These are phyloP conservation scores for Drusus annulatus DNA, from an alignment of 1,140 invertebrate genomes.

Conservation along the genomic window DNA sequence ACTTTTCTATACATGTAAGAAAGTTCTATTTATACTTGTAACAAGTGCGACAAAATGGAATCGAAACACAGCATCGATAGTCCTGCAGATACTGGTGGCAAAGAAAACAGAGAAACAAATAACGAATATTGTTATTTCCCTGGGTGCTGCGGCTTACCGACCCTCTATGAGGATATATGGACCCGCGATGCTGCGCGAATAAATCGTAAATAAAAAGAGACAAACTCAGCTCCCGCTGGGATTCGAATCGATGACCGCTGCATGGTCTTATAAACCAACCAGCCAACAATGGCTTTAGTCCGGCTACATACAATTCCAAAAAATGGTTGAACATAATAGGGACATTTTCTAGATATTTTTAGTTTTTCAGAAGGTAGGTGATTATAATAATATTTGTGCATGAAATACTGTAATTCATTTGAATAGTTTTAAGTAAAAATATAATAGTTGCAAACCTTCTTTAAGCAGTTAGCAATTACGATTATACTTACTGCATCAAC, in stretches of 20 bases:
- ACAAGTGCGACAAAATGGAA: too few species aligned
- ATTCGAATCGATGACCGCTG: slow-evolving; percentile 54
- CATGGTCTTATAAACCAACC: slow-evolving; percentile 16
- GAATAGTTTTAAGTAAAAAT: too few species aligned
- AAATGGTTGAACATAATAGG: background rate
- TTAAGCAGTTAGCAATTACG: too few species aligned
- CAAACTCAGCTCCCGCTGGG: slow-evolving; percentile 47
- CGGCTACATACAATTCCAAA: slow-evolving; percentile 38
- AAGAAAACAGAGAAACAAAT: slow-evolving; percentile 27
- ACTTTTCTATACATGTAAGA: too few species aligned
- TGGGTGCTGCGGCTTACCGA: slow-evolving; percentile 47
- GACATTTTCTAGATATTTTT: too few species aligned
- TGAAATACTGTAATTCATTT: too few species aligned
- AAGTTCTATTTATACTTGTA: too few species aligned
- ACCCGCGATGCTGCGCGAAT: slow-evolving; percentile 44
- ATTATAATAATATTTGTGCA: too few species aligned
- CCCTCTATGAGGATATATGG: slow-evolving; percentile 54
- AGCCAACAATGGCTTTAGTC: background rate
- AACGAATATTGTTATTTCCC: slow-evolving; percentile 56
- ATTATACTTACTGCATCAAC: too few species aligned
- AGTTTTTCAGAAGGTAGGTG: too few species aligned
- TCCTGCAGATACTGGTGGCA: background rate
- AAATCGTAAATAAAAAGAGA: slow-evolving; percentile 57
- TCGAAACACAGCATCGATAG: background rate
- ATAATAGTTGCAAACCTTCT: too few species aligned